Evolutionary conservation across 1,140 invertebrate genomes (phyloP), one percentile per base, ranked within the genome.

Genomic region (Hirudo medicinalis): DNA sequence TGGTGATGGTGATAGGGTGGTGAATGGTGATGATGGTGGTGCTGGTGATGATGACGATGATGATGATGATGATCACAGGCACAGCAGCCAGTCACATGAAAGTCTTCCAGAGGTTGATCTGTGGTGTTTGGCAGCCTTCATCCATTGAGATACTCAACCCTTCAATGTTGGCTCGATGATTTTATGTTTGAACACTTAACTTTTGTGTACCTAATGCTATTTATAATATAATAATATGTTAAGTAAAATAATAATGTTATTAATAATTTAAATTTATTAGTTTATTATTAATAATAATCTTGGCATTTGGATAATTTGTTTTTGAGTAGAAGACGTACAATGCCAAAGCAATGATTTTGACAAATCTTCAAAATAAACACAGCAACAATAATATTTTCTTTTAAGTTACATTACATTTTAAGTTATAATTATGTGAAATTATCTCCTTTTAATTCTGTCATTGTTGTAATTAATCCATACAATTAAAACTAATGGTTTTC

Each of bases 41-140:
- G n/a, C 2, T 68, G 25, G 8, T 68, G 9, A 32, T 29, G 25
- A 13, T 3, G 11, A 15, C 8, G n/a, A 29, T 32, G 25, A 32
- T 68, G 36, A 68, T 40, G 43, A 53, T 29, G 25, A 49, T 49
- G 22, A 53, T 49, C 15, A 0, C 43, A 70, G 69, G 69, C 53
- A 49, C 69, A 6, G 69, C 69, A 27, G 1, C 69, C 5, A 70
- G 25, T 70, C 69, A 70, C 69, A 70, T 70, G 69, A 70, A 53
- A 27, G n/a, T 70, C 17, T 70, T 70, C 43, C 69, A 70, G 43
- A 36, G 69, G 22, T 40, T 70, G 36, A 54, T 54, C n/a, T 70
- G 69, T 22, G 69, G 69, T n/a, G 22, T 49, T 49, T 70, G 69
- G 69, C 69, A 70, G 43, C 69, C 69, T 22, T 43, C 69, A 25